Evolutionary conservation across 2,797 vertebrate species (phyloP), one percentile per base, ranked within the genome.

Genomic region (Helarctos malayanus): DNA sequence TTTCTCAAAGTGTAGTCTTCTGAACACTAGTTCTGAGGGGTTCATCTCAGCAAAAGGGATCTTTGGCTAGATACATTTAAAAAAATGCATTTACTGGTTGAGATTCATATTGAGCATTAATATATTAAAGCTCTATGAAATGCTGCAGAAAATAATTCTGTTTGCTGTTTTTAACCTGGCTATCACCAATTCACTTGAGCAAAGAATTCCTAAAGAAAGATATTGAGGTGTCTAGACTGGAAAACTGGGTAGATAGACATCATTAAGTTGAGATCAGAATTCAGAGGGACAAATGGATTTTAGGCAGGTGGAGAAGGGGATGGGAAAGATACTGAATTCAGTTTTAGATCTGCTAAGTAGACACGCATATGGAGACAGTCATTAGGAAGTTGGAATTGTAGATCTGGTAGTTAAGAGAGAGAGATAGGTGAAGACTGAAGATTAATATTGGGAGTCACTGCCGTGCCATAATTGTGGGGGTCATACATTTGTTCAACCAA

Each of bases 141-240:
- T 86, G 89, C 4, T 87, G 21, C 4, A 91, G 19, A 61, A 91
- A 91, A 83, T 21, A 86, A 78, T 85, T 82, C 2, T 47, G 9
- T 91, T 80, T 82, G 35, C 21, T 56, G 1, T 69, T 93, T 90
- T 95, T 86, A 92, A 86, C 15, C 27, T 80, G 1, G 8, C 27
- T 59, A 80, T 68, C 41, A 38, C 27, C 16, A 59, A 27, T 59
- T 86, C 12, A 25, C 75, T 41, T 86, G 69, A 92, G 14, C 49
- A 94, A 87, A 83, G 8, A 94, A 19, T 86, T 71, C 35, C 82
- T 83, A 49, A 54, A 95, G 25, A 63, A 82, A 45, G 14, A 78
- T 35, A 5, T 25, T 94, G 32, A 63, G 3, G 12, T 94, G 90
- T 93, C 27, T 94, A 91, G 90, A 23, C 0, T 63, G 81, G n/a